Base-by-base conservation (phyloP, 2,888 invertebrate genomes). In the Blera fallax region DNA sequence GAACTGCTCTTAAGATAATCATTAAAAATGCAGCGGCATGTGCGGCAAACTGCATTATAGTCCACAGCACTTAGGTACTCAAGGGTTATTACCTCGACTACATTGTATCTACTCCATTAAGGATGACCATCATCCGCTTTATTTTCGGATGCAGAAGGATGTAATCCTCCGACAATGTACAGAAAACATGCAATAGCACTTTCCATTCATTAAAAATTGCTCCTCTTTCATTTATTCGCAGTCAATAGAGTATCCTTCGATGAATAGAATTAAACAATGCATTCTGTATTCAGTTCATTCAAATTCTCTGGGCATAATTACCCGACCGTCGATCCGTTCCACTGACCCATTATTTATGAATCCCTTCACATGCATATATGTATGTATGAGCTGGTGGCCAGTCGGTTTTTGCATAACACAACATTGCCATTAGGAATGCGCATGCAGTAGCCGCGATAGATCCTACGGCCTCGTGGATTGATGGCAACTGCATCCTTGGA, bases 321-420 rank as follows among this genome's bases (percentile, higher is more conserved):
- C 60, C 77, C 43, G 64, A 60, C 62, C 40, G 64, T 52, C 65
- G 45, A 67, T 62, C 69, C 77, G 87, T 87, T 87, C 87, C 79
- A 87, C 76, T 87, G 87, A 87, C 87, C 87, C 85, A 87, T 87
- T 87, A 87, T 79, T 82, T 85, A 87, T 84, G 81, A 62, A 78
- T 76, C 70, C 67, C 72, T 74, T 83, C 58, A 54, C 54, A 48
- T 37, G 14, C 18, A 50, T n/a, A n/a, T n/a, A n/a, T n/a, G n/a
- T n/a, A n/a, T n/a, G n/a, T n/a, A n/a, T n/a, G n/a, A n/a, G n/a
- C 29, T 40, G 45, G 3, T 0, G 1, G 48, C 10, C 32, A 54
- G 4, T 32, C 32, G 11, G 18, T n/a, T 14, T 60, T 58, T 69
- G 70, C 56, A 58, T 70, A 77, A 84, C 84, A 80, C 52, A 79